A percentile compares a stretch with the other conserved stretches of the same genome.
phyloP scores from a whole-genome alignment of 2,113 vertebrate species.

The Sisor rabdophorus region DNA sequence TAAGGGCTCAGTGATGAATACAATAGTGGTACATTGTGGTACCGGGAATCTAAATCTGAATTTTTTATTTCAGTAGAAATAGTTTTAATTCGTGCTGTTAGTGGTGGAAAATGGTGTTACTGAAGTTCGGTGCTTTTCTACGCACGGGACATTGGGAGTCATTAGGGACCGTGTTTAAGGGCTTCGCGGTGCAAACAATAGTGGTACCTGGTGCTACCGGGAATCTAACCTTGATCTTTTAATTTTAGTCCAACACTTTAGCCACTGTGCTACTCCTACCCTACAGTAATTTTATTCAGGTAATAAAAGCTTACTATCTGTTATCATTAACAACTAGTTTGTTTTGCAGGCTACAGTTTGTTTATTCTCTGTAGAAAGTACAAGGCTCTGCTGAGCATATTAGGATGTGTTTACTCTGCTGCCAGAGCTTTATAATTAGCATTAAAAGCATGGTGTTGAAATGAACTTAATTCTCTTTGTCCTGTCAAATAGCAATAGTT shows the following conservation, averaged over 20 bases:
- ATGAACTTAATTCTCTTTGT: constrained; percentile 23
- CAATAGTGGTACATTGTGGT: no score
- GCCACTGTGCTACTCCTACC: no score
- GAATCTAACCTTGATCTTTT: no score
- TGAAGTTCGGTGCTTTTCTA: background rate
- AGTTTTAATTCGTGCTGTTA: background rate
- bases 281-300: no score
- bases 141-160: constrained; percentile 57
- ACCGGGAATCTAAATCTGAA: no score
- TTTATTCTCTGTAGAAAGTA: background rate
- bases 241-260: no score
- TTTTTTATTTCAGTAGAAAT: fast-evolving
- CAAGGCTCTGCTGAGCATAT: constrained; percentile 5
- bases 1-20: no score
- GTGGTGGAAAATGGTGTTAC: background rate
- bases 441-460: constrained; percentile 19
- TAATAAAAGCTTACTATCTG: background rate
- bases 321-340: background rate
- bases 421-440: constrained; percentile 25
- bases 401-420: constrained; percentile 7
- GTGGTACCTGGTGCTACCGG: no score
- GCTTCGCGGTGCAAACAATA: no score
- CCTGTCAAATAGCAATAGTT: constrained; percentile 13
- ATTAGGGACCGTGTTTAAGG: no score
- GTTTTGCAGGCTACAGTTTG: background rate